phyloP scores from a whole-genome alignment of 2,797 vertebrate species.

The Rhinophrynus dorsalis region DNA sequence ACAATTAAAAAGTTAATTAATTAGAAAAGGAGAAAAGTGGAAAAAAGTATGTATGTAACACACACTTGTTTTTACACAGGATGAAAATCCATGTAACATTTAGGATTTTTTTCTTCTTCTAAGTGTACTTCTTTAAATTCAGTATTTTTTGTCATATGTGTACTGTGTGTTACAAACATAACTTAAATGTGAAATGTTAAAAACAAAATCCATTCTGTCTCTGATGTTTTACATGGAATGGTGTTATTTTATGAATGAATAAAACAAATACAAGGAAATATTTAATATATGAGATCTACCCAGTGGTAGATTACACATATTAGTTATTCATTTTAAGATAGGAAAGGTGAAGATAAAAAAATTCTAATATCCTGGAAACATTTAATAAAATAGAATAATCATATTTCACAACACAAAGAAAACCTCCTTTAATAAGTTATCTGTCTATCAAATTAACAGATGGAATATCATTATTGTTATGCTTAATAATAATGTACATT shows the following conservation, averaged over 20 bases:
- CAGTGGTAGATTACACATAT: slow-evolving; percentile 37
- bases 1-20: too few relatives aligned
- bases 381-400: slow-evolving; percentile 47
- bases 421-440: slow-evolving; percentile 38
- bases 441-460: slow-evolving; percentile 47
- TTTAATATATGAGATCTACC: slow-evolving; percentile 34
- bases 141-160: too few relatives aligned
- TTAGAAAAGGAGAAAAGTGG: too few relatives aligned
- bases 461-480: slow-evolving; percentile 15
- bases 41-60: too few relatives aligned
- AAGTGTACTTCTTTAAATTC: too few relatives aligned
- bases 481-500: slow-evolving; percentile 48
- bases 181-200: not conserved
- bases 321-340: slow-evolving; percentile 41
- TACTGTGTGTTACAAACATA: not conserved
- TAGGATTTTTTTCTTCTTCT: too few relatives aligned
- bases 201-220: slow-evolving; percentile 5
- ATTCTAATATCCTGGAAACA: slow-evolving; percentile 46
- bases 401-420: slow-evolving; percentile 38
- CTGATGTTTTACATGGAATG: not conserved
- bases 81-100: too few relatives aligned
- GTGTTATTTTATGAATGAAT: slow-evolving; percentile 33
- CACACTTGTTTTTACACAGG: too few relatives aligned
- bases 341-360: slow-evolving; percentile 36
- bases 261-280: slow-evolving; percentile 30